Evolutionary conservation across 2,113 vertebrate species (phyloP).

Genomic region (Rhineura floridana): DNA sequence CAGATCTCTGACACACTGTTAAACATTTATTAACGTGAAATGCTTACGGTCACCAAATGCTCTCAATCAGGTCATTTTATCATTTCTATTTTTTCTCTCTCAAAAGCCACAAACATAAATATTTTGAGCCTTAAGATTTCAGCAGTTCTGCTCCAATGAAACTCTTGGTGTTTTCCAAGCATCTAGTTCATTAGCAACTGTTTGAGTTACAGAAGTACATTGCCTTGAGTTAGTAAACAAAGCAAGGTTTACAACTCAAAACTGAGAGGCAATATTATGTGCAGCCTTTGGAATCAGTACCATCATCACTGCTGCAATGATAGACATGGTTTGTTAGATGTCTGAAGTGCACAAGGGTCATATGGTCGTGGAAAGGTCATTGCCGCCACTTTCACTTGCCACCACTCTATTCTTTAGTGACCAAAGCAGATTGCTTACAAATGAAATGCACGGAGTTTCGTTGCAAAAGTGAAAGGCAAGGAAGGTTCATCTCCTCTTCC

Average conservation of each 20-base stretch:
- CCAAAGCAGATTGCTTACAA: neutral
- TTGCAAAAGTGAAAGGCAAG: neutral
- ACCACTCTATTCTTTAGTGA: neutral
- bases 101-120: neutral
- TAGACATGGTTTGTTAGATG: neutral
- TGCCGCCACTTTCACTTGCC: neutral
- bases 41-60: slow-evolving; percentile 33
- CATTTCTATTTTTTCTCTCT: no score
- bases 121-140: slow-evolving; percentile 53
- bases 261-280: neutral
- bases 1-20: slow-evolving; percentile 45
- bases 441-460: neutral
- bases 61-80: no score
- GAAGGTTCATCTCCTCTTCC: neutral
- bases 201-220: neutral
- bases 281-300: neutral
- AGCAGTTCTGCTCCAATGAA: slow-evolving; percentile 39
- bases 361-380: neutral
- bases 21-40: neutral
- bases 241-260: slow-evolving; percentile 23
- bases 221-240: neutral
- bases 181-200: slow-evolving; percentile 30
- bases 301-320: neutral
- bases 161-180: slow-evolving; percentile 31
- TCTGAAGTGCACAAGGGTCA: neutral